Evolutionary conservation across 1,140 invertebrate genomes (phyloP), one percentile per base, ranked within the genome.

Genomic region (Octopus bimaculoides): DNA sequence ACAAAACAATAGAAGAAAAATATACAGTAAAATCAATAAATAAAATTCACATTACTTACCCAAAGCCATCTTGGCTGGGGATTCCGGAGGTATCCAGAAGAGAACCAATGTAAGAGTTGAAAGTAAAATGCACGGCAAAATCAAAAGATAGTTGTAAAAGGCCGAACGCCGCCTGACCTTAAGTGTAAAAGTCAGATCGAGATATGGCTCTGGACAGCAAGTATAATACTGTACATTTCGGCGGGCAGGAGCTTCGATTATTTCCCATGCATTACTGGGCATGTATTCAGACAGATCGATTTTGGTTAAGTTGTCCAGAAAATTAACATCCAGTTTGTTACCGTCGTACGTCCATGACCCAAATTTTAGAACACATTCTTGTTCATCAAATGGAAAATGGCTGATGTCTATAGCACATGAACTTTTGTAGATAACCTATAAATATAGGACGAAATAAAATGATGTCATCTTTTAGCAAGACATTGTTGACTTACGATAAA

Each of bases 381-480:
- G 90, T 53, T 87, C 80, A 82, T 91, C 90, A 82, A 90, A 91
- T 12, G 90, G 90, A 80, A 91, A 91, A 61, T 87, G 81, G 53
- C 81, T 84, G 4, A 89, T 89, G 88, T 99, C 96, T 80, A 91
- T 89, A 66, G 85, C 81, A 82, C 98, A 99, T 5, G 97, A 98
- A 9, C 97, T 98, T 89, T 99, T 99, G 90, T 98, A 99, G 88
- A 99, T 98, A 6, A 97, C 97, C 71, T 97, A 97, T 5, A 71
- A 41, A 41, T 41, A 41, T 41, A 3, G 26, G 26, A 41, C 26
- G 26, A 41, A 41, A 41, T 41, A 41, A 41, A 41, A 3, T 41
- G 26, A 41, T 41, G 26, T 41, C 26, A 41, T 41, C 26, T 41
- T 41, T 41, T 41, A 41, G 26, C 26, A 41, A 41, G 26, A 41